Evolutionary conservation across 2,797 vertebrate genomes (phyloP).

Genomic region (Avahi laniger): DNA sequence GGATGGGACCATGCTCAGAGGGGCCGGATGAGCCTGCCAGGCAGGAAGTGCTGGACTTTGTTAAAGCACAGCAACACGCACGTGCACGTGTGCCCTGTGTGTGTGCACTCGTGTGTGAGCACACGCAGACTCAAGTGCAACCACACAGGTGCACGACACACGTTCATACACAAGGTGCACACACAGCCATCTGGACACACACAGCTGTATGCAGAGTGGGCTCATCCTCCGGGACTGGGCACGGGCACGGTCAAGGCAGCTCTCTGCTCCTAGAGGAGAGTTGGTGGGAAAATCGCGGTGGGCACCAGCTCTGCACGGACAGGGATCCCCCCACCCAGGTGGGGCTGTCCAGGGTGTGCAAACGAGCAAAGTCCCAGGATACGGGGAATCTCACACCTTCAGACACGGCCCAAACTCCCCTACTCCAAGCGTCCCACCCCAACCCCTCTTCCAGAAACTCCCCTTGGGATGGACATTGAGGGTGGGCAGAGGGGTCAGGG

Average conservation of each 20-base stretch:
- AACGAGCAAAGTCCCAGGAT: fast-evolving
- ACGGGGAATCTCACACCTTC: not conserved
- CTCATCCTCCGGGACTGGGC: fast-evolving
- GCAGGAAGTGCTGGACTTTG: not conserved
- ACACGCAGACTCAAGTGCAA: not conserved
- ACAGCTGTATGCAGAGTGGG: fast-evolving
- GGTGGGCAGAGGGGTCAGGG: fast-evolving
- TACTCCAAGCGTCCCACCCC: not conserved
- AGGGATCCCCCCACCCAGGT: fast-evolving
- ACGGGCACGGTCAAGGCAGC: fast-evolving
- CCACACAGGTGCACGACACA: not conserved
- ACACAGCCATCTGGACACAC: fast-evolving
- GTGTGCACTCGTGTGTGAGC: too few species aligned
- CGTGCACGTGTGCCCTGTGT: too few species aligned
- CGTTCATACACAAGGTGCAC: fast-evolving
- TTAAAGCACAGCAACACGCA: not conserved
- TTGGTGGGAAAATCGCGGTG: fast-evolving
- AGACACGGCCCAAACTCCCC: not conserved
- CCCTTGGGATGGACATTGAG: not conserved
- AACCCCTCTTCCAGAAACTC: not conserved
- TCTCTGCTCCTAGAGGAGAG: not conserved
- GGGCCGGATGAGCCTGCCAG: not conserved
- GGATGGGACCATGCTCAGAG: too few species aligned
- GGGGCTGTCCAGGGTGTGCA: fast-evolving
- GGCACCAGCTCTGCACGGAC: fast-evolving